Evolutionary conservation across 2,797 vertebrate genomes (phyloP).

Genomic region (Pteronotus mesoamericanus): DNA sequence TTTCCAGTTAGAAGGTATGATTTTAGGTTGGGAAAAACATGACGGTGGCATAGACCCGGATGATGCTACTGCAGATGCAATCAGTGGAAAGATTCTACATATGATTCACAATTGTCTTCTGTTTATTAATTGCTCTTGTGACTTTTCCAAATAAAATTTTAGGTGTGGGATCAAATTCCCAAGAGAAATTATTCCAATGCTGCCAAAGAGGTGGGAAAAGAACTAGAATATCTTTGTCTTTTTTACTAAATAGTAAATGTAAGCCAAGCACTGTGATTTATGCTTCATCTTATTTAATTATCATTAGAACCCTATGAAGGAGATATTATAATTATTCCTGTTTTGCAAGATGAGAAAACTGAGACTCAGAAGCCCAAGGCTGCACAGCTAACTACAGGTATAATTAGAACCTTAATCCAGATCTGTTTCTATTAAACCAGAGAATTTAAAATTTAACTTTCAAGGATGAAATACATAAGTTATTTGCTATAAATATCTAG

Average conservation of each 20-base stretch:
- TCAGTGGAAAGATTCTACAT: not conserved
- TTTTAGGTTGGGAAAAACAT: not conserved
- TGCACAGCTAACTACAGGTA: not conserved
- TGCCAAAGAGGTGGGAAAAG: not conserved
- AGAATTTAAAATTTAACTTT: not conserved
- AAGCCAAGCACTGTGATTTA: not conserved
- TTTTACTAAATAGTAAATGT: not conserved
- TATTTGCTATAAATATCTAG: not conserved
- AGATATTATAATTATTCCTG: not conserved
- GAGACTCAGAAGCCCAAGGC: not conserved
- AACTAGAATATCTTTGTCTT: not conserved
- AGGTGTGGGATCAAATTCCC: not conserved
- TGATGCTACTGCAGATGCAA: not conserved
- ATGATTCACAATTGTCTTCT: not conserved
- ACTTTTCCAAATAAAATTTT: not conserved
- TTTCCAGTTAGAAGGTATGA: not conserved
- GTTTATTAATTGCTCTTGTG: not conserved
- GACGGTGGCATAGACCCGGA: not conserved
- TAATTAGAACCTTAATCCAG: not conserved
- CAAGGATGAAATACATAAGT: not conserved
- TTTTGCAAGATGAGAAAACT: not conserved
- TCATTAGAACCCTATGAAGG: not conserved
- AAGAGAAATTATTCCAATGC: not conserved
- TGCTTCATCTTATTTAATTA: not conserved
- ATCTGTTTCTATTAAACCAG: not conserved